These are phyloP conservation scores for Sebastes schlegelii DNA, from an alignment of 2,113 vertebrate genomes.

Conservation along the genomic window DNA sequence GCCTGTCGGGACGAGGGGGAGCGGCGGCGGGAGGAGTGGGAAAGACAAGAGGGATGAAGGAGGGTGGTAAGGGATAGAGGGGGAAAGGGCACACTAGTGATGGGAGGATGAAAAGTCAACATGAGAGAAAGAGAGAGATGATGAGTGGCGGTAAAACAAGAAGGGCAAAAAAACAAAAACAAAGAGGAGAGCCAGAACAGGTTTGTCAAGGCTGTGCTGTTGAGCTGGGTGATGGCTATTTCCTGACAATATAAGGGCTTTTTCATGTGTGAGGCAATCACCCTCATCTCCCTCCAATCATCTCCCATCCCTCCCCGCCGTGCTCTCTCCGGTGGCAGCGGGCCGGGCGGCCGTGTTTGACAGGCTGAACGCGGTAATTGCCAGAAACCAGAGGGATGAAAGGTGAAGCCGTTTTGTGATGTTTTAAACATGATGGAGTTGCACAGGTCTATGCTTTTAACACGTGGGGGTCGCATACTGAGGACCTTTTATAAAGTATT, in stretches of 20 bases:
- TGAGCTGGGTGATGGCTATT: conserved; percentile 24
- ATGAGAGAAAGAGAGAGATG: conserved; percentile 22
- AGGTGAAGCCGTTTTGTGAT: conserved; percentile 17
- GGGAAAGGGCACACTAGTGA: conserved; percentile 45
- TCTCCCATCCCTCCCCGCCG: not conserved
- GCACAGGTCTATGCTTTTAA: not conserved
- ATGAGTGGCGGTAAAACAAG: conserved; percentile 26
- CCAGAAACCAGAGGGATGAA: conserved; percentile 21
- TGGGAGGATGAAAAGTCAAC: conserved; percentile 57
- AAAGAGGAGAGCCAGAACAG: not conserved
- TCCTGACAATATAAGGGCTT: conserved; percentile 14
- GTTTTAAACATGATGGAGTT: conserved; percentile 53
- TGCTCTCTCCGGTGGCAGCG: conserved; percentile 8
- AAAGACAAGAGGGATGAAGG: conserved; percentile 35
- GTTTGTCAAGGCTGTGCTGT: not conserved
- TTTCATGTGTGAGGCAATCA: not conserved
- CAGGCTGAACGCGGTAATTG: conserved; percentile 48
- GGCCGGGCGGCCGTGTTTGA: conserved; percentile 28
- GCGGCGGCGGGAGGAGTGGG: conserved; percentile 13
- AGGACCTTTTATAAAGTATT: conserved; percentile 1
- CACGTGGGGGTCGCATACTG: not conserved
- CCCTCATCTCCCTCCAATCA: conserved; percentile 20
- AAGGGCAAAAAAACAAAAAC: conserved; percentile 9
- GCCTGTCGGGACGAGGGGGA: conserved; percentile 59
- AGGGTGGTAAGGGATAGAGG: conserved; percentile 10